These are phyloP conservation scores for Drosophila merina DNA, from an alignment of 2,888 invertebrate genomes.

Conservation along the genomic window DNA sequence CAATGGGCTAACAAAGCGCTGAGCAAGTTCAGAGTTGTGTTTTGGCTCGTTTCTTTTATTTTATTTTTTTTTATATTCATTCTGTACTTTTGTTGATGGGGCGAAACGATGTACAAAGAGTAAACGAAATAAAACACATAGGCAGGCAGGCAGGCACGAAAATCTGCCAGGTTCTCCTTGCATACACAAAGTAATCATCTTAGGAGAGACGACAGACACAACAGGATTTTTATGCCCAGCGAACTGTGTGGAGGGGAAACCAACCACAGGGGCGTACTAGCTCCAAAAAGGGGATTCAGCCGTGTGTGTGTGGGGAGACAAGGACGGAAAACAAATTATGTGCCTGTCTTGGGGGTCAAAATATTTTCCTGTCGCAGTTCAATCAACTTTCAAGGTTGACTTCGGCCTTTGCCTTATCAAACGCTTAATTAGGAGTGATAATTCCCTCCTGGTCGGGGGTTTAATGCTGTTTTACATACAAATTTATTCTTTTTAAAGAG, in stretches of 20 bases:
- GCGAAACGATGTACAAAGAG: slow-evolving; percentile 57
- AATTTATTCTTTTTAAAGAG: neutral
- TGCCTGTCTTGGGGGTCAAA: slow-evolving; percentile 66
- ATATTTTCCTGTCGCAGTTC: slow-evolving; percentile 65
- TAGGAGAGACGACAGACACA: slow-evolving; percentile 46
- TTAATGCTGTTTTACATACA: neutral
- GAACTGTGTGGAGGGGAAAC: too few species aligned
- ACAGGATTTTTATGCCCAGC: slow-evolving; percentile 62
- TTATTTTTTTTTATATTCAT: slow-evolving; percentile 40
- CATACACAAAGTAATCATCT: slow-evolving; percentile 54
- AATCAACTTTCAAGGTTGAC: slow-evolving; percentile 76
- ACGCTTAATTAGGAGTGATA: slow-evolving; percentile 16
- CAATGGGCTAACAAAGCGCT: slow-evolving; percentile 65
- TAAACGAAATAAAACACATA: slow-evolving; percentile 58
- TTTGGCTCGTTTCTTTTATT: slow-evolving; percentile 53
- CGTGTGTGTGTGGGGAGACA: slow-evolving; percentile 8
- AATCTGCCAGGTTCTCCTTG: slow-evolving; percentile 38
- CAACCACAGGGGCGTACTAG: too few species aligned
- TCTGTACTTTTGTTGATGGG: slow-evolving; percentile 39
- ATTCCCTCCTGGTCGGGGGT: neutral
- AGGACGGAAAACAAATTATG: slow-evolving; percentile 65
- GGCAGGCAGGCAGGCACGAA: slow-evolving; percentile 8
- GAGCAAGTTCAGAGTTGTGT: slow-evolving; percentile 74
- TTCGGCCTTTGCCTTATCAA: slow-evolving; percentile 24
- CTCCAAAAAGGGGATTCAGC: slow-evolving; percentile 4